Evolutionary conservation across 2,797 vertebrate species (phyloP), one percentile per base, ranked within the genome.

Genomic region (Sphaeramia orbicularis): DNA sequence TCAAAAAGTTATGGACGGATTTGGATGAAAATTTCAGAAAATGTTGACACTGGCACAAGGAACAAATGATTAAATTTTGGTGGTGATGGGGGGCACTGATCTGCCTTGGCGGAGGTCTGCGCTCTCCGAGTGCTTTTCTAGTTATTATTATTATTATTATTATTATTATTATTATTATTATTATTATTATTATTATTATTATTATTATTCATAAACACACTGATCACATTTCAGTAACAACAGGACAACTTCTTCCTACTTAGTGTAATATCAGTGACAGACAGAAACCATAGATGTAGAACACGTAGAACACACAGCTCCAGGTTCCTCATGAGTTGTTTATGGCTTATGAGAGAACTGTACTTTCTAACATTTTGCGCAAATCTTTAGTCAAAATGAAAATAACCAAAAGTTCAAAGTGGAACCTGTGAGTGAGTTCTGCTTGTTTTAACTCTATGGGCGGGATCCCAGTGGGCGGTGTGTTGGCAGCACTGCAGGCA

Each of bases 231-330:
- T 84, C 75, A 75, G 75, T 57, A 54, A 58, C 75, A 66, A 15
- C 4, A 61, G 66, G 74, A 79, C 71, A 86, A 83, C 81, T 70
- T 84, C 74, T 19, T 86, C 76, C 53, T 60, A 58, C 77, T 82
- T 62, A 73, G 76, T 81, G 79, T 76, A 85, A 85, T 81, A 90
- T 90, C 73, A 87, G 91, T 88, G 81, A 90, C 86, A 91, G 90
- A 88, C 81, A 76, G 71, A 67, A 43, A 74, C 72, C 76, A 61
- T 50, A 84, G 79, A 82, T 52, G 38, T 74, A 77, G 58, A 84
- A 86, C 68, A 74, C 67, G 12, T 30, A 81, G 71, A 81, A 76
- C 64, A 74, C 32, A 65, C 71, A 65, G 37, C 69, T 78, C 71
- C 43, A 45, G 56, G 69, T 75, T 76, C 80, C 65, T 72, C 24